Base-by-base conservation (phyloP, 2,888 invertebrate genomes). In the Anticlea derivata region DNA sequence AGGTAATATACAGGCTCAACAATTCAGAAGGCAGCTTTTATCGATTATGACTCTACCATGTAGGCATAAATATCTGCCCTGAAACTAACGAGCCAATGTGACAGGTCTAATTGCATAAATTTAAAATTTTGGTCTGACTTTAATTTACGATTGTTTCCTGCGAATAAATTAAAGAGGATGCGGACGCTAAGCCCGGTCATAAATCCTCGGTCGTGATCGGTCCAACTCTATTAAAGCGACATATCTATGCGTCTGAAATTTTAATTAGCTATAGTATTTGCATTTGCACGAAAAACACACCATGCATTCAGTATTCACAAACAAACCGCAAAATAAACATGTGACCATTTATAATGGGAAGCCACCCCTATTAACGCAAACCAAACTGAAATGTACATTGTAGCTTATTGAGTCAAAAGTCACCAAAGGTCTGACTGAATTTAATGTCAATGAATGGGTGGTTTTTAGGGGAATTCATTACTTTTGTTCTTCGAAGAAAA, bases 151-250 rank as follows among this genome's bases (percentile, higher is more conserved):
- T 47, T 53, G 24, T 53, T 61, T 59, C 57, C 61, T 57, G 47
- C 34, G 44, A 55, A 51, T 55, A 55, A 45, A 56, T 55, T 61
- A 58, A 51, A 55, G 46, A 55, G 55, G 57, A 62, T 54, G 55
- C 58, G 57, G 53, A 46, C 54, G 49, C 41, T 53, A 50, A 40
- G 34, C 54, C 50, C 34, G 52, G 43, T 41, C 58, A 55, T 62
- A 60, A 61, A 62, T 52, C 51, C 40, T 54, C 33, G 23, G 35
- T 60, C 60, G 61, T 62, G 60, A 62, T 56, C 50, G 48, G 12
- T 41, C 37, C 45, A 50, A 47, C 39, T 45, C 49, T 50, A 55
- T 43, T 60, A 54, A 58, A 35, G 23, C 34, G 51, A 40, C 55
- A 49, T 26, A 52, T 56, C 55, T 51, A 60, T 60, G 61, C 46